Percentiles rank a stretch among this genome's conserved stretches.
Evolutionary conservation across 2,888 invertebrate genomes (phyloP).

Genomic region (Papilio gigon): DNA sequence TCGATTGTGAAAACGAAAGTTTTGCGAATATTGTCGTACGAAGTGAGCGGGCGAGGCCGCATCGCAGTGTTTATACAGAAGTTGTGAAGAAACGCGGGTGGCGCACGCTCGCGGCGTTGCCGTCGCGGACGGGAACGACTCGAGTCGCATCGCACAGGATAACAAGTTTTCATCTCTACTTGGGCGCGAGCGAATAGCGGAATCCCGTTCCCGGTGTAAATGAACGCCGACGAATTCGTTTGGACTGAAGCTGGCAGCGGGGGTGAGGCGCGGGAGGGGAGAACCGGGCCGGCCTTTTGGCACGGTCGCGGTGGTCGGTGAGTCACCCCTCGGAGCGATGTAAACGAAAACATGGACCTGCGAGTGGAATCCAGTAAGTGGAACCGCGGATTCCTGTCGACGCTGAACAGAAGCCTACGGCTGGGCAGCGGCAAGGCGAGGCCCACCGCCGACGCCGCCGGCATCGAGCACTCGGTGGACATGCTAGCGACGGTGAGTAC

Average conservation of each 20-base stretch:
- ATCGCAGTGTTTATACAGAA: conserved; percentile 46
- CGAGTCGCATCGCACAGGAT: conserved; percentile 51
- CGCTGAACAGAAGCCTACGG: conserved; percentile 77
- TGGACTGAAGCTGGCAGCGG: conserved; percentile 5
- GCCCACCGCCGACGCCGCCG: conserved; percentile 62
- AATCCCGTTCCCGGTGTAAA: conserved; percentile 45
- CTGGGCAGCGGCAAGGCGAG: conserved; percentile 66
- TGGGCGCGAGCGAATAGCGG: conserved; percentile 46
- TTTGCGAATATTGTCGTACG: conserved; percentile 46
- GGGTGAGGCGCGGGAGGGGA: conserved; percentile 3
- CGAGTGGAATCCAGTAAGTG: conserved; percentile 72
- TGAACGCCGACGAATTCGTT: conserved; percentile 24
- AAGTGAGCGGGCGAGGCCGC: conserved; percentile 70
- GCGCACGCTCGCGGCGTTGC: conserved; percentile 60
- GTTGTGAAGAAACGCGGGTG: conserved; percentile 54
- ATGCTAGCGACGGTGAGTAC: conserved; percentile 62
- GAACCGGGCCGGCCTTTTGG: conserved; percentile 43
- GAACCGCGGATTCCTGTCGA: conserved; percentile 76
- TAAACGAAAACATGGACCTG: conserved; percentile 74
- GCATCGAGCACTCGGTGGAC: conserved; percentile 60
- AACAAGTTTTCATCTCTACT: conserved; percentile 50
- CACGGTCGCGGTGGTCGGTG: conserved; percentile 56
- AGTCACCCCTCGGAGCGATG: conserved; percentile 72
- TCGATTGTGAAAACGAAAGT: conserved; percentile 53
- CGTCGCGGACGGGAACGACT: conserved; percentile 50